These are phyloP conservation scores for Lycophotia porphyrea DNA, from an alignment of 2,888 invertebrate genomes.

Conservation along the genomic window DNA sequence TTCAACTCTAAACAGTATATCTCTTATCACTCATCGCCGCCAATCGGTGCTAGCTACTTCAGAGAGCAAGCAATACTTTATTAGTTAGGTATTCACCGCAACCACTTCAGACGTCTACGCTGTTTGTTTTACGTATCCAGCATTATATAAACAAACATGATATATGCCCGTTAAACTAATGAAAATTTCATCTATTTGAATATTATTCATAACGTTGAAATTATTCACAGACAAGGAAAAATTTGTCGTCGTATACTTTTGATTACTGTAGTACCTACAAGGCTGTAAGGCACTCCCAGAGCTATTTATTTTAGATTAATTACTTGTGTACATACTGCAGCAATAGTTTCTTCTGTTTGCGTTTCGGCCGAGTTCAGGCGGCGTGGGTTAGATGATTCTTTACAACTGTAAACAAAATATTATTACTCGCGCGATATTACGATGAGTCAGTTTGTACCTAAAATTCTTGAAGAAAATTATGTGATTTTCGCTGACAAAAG, in stretches of 20 bases:
- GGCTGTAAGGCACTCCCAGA: neutral
- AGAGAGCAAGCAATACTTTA: slow-evolving; percentile 38
- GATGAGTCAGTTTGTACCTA: neutral
- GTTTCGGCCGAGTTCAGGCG: slow-evolving; percentile 46
- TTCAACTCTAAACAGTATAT: slow-evolving; percentile 41
- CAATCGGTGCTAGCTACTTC: slow-evolving; percentile 17
- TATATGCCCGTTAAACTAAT: slow-evolving; percentile 39
- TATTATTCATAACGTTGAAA: slow-evolving; percentile 45
- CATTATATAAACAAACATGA: slow-evolving; percentile 57
- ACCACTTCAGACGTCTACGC: slow-evolving; percentile 37
- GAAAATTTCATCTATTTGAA: slow-evolving; percentile 49
- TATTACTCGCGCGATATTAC: slow-evolving; percentile 10
- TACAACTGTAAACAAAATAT: slow-evolving; percentile 63
- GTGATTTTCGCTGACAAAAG: slow-evolving; percentile 12
- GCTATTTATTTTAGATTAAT: slow-evolving; percentile 15
- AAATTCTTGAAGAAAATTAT: slow-evolving; percentile 14
- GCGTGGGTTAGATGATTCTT: slow-evolving; percentile 47
- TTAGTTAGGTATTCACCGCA: slow-evolving; percentile 31
- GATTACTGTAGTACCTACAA: neutral
- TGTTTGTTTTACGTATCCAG: slow-evolving; percentile 53
- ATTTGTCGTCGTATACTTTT: slow-evolving; percentile 16
- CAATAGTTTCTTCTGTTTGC: slow-evolving; percentile 55
- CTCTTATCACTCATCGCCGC: slow-evolving; percentile 35
- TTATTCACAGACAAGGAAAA: slow-evolving; percentile 23
- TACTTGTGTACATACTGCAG: slow-evolving; percentile 64